Percentiles rank a stretch among this genome's conserved stretches.
Conservation (phyloP, 2,797 vertebrate genomes). For the Enteromius unitaeniatus region DNA sequence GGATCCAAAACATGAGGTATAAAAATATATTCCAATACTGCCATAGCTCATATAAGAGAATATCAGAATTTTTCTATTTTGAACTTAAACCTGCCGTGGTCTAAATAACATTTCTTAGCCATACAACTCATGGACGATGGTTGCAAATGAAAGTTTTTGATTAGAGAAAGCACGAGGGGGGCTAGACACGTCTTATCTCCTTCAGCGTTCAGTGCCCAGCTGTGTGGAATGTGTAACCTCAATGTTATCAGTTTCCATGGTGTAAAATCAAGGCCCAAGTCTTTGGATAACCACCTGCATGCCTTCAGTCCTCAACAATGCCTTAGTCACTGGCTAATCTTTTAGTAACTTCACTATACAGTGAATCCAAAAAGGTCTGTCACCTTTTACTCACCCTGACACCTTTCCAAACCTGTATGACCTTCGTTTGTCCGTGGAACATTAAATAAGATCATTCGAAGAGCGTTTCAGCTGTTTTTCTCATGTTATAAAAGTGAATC, state of each 20-base stretch:
- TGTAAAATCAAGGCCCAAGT: conserved; percentile 71
- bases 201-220: conserved; percentile 67
- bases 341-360: neutral
- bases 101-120: neutral
- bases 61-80: neutral
- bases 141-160: conserved; percentile 22
- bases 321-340: conserved; percentile 19
- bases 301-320: conserved; percentile 50
- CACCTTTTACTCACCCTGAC: neutral
- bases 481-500: neutral
- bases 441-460: neutral
- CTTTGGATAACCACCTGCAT: conserved; percentile 64
- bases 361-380: neutral
- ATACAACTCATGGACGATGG: conserved; percentile 9
- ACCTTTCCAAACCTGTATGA: neutral
- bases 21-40: neutral
- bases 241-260: conserved; percentile 74
- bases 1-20: neutral
- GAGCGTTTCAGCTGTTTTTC: neutral
- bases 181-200: conserved; percentile 67
- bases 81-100: neutral
- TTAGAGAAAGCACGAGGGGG: neutral
- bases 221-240: conserved; percentile 71
- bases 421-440: neutral
- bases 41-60: neutral